phyloP scores from a whole-genome alignment of 2,888 invertebrate species.

The Xanthia icteritia region DNA sequence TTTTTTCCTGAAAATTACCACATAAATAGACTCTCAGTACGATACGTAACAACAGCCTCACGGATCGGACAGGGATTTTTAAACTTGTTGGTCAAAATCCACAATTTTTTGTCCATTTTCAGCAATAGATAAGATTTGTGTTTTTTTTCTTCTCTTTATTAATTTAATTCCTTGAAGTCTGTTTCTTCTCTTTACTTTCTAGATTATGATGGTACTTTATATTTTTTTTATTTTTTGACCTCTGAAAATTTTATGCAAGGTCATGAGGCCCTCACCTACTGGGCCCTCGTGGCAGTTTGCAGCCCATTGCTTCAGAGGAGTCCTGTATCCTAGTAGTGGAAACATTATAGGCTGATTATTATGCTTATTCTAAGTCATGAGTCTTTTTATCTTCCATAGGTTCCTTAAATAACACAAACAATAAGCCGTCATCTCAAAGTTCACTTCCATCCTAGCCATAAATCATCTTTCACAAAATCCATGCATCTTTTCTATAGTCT shows the following conservation, averaged over 20 bases:
- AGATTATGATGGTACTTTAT: neutral
- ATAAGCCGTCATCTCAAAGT: too few species aligned
- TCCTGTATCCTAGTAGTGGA: too few species aligned
- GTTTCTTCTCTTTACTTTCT: neutral
- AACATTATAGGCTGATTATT: too few species aligned
- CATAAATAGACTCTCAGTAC: too few species aligned
- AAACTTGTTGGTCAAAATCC: neutral
- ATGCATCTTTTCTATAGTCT: neutral
- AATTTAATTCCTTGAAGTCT: neutral
- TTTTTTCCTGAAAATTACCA: too few species aligned
- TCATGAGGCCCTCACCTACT: too few species aligned
- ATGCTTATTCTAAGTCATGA: neutral
- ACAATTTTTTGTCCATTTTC: neutral
- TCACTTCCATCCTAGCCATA: neutral
- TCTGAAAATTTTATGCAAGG: neutral
- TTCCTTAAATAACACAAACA: too few species aligned
- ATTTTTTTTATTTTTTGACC: neutral
- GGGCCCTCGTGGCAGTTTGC: too few species aligned
- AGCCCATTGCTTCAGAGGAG: too few species aligned
- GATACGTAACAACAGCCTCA: too few species aligned
- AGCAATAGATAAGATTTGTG: neutral
- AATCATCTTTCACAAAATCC: neutral
- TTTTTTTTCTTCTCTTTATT: neutral
- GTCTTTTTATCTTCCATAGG: neutral
- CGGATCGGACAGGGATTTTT: too few species aligned